A percentile compares a stretch with the other conserved stretches of the same genome.
phyloP scores from a whole-genome alignment of 2,888 invertebrate species.

The Hirudinaria manillensis region DNA sequence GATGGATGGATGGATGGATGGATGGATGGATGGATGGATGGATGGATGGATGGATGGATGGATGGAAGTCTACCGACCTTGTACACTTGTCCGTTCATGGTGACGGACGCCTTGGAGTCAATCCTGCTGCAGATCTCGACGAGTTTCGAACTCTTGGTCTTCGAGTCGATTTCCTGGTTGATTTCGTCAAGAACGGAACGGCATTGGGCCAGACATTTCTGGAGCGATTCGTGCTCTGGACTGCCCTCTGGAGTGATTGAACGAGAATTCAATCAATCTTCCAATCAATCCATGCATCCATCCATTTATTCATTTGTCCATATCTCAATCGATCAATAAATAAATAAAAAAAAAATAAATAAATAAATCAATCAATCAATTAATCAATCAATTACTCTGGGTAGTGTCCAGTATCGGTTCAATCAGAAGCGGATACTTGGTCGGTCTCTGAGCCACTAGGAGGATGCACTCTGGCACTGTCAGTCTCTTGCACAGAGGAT shows the following conservation, averaged over 20 bases:
- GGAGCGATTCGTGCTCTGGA: neutral
- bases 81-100: slow-evolving; percentile 68
- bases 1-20: too few relatives aligned
- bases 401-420: slow-evolving; percentile 86
- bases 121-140: slow-evolving; percentile 84
- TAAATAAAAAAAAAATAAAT: neutral
- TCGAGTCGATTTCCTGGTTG: slow-evolving; percentile 17
- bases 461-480: slow-evolving; percentile 91
- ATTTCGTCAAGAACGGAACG: slow-evolving; percentile 7
- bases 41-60: too few relatives aligned
- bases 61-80: slow-evolving; percentile 56
- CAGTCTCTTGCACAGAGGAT: slow-evolving; percentile 78
- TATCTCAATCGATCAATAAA: too few relatives aligned
- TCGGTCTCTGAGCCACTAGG: slow-evolving; percentile 86
- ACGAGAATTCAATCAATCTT: neutral
- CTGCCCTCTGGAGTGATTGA: slow-evolving; percentile 3
- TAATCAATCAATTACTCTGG: slow-evolving; percentile 55
- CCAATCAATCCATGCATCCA: too few relatives aligned
- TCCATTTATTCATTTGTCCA: neutral
- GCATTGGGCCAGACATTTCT: slow-evolving; percentile 16
- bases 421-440: slow-evolving; percentile 85
- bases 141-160: slow-evolving; percentile 69
- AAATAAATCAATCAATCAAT: neutral
- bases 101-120: slow-evolving; percentile 79
- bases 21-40: too few relatives aligned